Evolutionary conservation across 1,140 invertebrate species (phyloP), one percentile per base, ranked within the genome.

Genomic region (Lethrus apterus): DNA sequence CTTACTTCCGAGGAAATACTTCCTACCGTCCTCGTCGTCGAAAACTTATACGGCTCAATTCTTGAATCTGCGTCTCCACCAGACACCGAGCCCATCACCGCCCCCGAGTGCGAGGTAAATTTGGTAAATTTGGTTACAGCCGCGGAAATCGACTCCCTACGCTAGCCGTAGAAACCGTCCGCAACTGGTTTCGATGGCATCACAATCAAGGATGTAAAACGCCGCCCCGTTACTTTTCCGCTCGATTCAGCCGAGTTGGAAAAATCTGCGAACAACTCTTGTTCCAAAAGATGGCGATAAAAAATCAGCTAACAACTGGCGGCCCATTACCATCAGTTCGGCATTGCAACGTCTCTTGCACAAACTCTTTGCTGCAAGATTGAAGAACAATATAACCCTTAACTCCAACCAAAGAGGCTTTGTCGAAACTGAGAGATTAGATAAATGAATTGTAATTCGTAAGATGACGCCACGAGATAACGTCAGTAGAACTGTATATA

Each of bases 281-380:
- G 1, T 1, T 35, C 1, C 36, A 10, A 23, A 40, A 2, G 4
- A 15, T 24, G 36, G 18, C 8, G 36, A 40, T 9, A 18, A 3
- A 3, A 23, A 24, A 2, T 18, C 21, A 8, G 15, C 36, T 1
- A n/a, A n/a, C 5, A 40, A 40, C 13, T 58, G 54, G 54, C 21
- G 68, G 18, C 67, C 69, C 5, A 69, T 72, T 1, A 64, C 65
- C 18, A 60, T 72, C 10, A 56, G 61, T 24, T 69, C 65, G 1
- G 51, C 66, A 2, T 32, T 67, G 0, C 51, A 62, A 2, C 41
- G 66, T 19, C 46, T 52, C 1, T 52, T 63, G 26, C 61, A 68
- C 46, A 55, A 58, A 23, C 52, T 70, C 20, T 38, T 68, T 13
- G 63, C 64, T 0, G 46, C 40, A 0, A 40, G 66, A 15, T 33